These are phyloP conservation scores for Ceuthmochares aereus DNA, from an alignment of 2,113 vertebrate genomes.

Conservation along the genomic window DNA sequence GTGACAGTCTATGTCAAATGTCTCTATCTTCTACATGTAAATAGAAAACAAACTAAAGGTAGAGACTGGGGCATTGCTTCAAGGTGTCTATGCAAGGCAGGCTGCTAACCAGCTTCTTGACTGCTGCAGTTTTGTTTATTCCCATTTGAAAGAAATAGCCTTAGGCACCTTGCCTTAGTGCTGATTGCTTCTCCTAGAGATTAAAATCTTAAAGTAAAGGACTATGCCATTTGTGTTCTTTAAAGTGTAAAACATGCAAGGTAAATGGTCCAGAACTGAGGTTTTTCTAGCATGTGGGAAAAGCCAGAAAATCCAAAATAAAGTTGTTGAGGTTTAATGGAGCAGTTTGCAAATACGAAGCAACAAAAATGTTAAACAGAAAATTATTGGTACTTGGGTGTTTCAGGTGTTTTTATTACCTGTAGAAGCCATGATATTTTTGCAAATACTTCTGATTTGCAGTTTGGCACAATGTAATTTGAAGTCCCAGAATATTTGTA, in stretches of 20 bases:
- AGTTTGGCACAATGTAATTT: neutral
- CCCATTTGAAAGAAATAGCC: conserved; percentile 30
- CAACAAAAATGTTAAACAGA: neutral
- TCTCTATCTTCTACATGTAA: neutral
- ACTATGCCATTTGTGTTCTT: neutral
- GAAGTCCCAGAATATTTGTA: neutral
- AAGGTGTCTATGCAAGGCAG: neutral
- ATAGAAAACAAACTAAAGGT: neutral
- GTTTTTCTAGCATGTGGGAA: neutral
- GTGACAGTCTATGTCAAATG: neutral
- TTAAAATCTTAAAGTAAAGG: conserved; percentile 42
- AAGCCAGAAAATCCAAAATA: neutral
- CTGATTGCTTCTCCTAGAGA: conserved; percentile 8
- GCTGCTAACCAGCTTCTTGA: neutral
- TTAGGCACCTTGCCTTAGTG: neutral
- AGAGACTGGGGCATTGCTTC: neutral
- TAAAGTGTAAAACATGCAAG: neutral
- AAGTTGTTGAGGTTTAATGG: neutral
- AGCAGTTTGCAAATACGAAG: neutral
- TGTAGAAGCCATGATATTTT: neutral
- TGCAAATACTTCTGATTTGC: neutral
- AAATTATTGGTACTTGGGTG: neutral
- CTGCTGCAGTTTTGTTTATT: neutral
- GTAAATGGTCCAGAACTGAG: neutral
- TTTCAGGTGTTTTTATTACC: neutral